Conservation (phyloP, 2,797 vertebrate genomes). For the Squalus acanthias region DNA sequence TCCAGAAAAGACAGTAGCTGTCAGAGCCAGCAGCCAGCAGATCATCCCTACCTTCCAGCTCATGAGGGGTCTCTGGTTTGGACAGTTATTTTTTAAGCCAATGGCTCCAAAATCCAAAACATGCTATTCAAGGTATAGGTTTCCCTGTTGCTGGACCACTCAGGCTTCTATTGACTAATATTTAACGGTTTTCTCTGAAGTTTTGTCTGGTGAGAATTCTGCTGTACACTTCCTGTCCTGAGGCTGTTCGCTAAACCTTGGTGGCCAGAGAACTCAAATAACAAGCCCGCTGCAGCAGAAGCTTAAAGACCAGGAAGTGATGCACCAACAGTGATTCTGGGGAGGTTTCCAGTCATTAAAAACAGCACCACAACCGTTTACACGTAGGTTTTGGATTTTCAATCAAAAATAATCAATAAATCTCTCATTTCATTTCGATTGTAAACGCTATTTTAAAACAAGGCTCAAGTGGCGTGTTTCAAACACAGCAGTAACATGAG, state of each 20-base stretch:
- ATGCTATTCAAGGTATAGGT: not conserved
- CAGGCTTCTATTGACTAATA: not conserved
- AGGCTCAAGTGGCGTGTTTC: not conserved
- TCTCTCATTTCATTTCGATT: not conserved
- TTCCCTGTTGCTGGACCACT: not conserved
- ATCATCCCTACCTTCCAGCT: no score
- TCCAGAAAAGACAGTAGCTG: not conserved
- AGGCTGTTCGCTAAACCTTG: not conserved
- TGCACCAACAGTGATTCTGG: not conserved
- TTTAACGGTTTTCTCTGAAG: not conserved
- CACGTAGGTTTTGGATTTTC: not conserved
- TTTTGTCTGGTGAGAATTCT: not conserved
- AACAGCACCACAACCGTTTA: not conserved
- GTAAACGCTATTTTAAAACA: slow-evolving; percentile 3
- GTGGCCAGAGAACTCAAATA: not conserved
- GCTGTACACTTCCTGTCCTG: not conserved
- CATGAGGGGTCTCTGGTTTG: no score
- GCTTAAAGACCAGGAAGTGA: not conserved
- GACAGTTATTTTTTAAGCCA: not conserved
- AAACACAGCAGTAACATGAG: not conserved
- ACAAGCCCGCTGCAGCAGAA: not conserved
- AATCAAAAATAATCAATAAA: slow-evolving; percentile 16
- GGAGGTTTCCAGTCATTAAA: not conserved
- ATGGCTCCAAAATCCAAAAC: not conserved
- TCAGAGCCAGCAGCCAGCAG: no score